phyloP scores from a whole-genome alignment of 2,888 invertebrate species.

The Lissonota sp. region DNA sequence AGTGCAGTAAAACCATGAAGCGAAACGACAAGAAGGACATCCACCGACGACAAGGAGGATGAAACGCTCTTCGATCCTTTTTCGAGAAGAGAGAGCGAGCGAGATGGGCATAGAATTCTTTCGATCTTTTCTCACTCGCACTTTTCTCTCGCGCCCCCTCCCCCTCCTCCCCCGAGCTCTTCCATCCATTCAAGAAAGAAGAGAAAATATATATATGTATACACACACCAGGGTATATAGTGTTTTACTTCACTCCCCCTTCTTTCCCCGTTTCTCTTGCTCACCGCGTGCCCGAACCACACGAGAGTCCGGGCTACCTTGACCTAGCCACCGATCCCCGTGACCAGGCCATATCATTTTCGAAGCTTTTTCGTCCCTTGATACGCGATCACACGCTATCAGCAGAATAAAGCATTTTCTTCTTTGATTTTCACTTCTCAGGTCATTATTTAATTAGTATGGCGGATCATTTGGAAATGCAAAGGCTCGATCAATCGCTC shows the following conservation, averaged over 20 bases:
- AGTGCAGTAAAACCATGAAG: constrained; percentile 78
- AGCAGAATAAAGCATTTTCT: too few relatives aligned
- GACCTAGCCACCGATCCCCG: constrained; percentile 64
- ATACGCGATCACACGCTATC: constrained; percentile 13
- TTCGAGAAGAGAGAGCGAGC: constrained; percentile 27
- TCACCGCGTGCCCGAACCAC: constrained; percentile 54
- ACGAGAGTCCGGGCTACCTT: constrained; percentile 60
- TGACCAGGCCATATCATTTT: constrained; percentile 54
- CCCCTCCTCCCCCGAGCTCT: constrained; percentile 34
- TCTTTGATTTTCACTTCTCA: too few relatives aligned
- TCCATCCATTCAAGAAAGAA: constrained; percentile 73
- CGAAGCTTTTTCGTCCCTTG: constrained; percentile 45
- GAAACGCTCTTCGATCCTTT: constrained; percentile 24
- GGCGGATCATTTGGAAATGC: too few relatives aligned
- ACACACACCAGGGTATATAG: neutral
- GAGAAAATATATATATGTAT: constrained; percentile 50
- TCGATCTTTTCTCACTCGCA: constrained; percentile 23
- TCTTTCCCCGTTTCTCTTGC: constrained; percentile 51
- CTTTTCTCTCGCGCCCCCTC: constrained; percentile 19
- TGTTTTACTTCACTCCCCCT: constrained; percentile 61
- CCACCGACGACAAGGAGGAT: constrained; percentile 38
- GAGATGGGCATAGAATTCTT: constrained; percentile 24
- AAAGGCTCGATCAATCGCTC: too few relatives aligned
- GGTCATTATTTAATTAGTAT: too few relatives aligned
- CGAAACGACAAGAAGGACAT: constrained; percentile 64